These are phyloP conservation scores for Brachyistius frenatus DNA, from an alignment of 2,113 vertebrate genomes.

Conservation along the genomic window DNA sequence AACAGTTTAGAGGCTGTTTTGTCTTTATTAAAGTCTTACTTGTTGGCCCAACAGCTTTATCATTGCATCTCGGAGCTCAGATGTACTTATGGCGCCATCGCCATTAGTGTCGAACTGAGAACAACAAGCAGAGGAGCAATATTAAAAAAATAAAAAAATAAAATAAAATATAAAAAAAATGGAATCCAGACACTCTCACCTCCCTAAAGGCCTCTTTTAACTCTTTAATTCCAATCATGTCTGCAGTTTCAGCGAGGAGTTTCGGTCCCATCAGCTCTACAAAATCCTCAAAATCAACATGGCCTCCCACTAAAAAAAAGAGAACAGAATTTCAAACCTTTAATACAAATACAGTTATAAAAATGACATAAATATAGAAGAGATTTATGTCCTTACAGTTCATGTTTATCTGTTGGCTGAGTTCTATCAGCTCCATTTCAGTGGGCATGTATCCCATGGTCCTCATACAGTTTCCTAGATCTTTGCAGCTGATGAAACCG, in stretches of 20 bases:
- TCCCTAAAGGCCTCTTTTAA: conserved; percentile 97
- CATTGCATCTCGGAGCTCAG: conserved; percentile 96
- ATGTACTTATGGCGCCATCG: conserved; percentile 95
- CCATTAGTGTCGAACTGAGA: conserved; percentile 96
- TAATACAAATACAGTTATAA: neutral
- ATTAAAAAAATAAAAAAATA: neutral
- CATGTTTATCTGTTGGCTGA: conserved; percentile 99
- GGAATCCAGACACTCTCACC: conserved; percentile 78
- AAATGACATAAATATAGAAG: neutral
- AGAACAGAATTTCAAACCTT: conserved; percentile 33
- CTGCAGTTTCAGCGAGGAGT: conserved; percentile 96
- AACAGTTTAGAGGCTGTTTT: neutral
- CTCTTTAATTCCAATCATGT: conserved; percentile 99
- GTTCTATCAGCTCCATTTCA: conserved; percentile 98
- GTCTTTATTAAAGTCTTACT: conserved; percentile 53
- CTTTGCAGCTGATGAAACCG: conserved; percentile 98
- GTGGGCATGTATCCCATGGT: conserved; percentile 99
- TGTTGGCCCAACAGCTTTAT: conserved; percentile 95
- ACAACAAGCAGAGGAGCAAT: neutral
- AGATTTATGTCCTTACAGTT: conserved; percentile 87
- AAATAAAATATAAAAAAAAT: neutral
- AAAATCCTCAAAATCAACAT: conserved; percentile 99
- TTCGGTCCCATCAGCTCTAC: conserved; percentile 98
- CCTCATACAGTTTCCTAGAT: conserved; percentile 98
- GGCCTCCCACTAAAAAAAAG: conserved; percentile 89